Evolutionary conservation across 2,113 vertebrate genomes (phyloP).

Genomic region (Uria lomvia): DNA sequence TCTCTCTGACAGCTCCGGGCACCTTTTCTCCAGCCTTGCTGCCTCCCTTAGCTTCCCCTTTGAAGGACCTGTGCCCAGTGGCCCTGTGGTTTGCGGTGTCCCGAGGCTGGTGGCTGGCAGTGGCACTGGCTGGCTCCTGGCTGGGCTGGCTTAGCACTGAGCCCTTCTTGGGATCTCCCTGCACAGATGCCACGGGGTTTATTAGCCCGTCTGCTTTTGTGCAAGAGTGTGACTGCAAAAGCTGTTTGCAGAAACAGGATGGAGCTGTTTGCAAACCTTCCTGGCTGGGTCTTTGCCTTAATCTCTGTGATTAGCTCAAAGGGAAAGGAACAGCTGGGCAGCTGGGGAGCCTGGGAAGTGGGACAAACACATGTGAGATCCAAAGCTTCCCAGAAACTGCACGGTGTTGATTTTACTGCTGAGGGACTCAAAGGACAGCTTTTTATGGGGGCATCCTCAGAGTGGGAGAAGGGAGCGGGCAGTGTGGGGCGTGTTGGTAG

Average conservation of each 20-base stretch:
- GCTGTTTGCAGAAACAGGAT: conserved; percentile 24
- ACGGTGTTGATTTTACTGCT: neutral
- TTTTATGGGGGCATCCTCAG: neutral
- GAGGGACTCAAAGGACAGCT: neutral
- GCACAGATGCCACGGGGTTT: neutral
- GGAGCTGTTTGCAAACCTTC: conserved; percentile 50
- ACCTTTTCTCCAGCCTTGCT: neutral
- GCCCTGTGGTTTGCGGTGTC: neutral
- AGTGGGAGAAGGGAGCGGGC: neutral
- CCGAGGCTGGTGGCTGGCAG: neutral
- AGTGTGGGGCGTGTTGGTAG: neutral
- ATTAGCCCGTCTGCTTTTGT: neutral
- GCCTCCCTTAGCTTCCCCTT: neutral
- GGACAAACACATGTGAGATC: conserved; percentile 33
- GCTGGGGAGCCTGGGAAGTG: conserved; percentile 21
- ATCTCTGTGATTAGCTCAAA: conserved; percentile 57
- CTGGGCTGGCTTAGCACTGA: neutral
- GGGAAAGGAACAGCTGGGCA: conserved; percentile 56
- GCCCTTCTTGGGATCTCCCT: neutral
- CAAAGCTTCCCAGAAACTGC: conserved; percentile 55
- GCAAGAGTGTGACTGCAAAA: neutral
- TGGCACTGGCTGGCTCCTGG: neutral
- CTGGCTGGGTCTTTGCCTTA: conserved; percentile 50
- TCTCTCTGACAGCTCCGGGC: neutral
- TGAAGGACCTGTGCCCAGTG: neutral